Evolutionary conservation across 2,797 vertebrate genomes (phyloP).

Genomic region (Lindbergichthys nudifrons): DNA sequence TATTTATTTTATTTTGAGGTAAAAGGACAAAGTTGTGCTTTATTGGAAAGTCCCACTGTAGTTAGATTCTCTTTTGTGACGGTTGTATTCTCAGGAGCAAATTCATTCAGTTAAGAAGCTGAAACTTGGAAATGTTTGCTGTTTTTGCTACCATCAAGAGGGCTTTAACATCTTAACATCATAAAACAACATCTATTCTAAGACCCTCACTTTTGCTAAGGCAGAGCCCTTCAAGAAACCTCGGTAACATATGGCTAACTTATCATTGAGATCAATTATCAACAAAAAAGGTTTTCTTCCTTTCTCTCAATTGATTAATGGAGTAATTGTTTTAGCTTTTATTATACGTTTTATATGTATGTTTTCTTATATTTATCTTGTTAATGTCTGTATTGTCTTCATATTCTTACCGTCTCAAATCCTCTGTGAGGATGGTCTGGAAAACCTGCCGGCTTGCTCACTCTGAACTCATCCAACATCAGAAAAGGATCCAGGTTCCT

Average conservation of each 20-base stretch:
- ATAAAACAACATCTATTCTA: not conserved
- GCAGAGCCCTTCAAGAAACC: not conserved
- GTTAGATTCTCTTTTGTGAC: not conserved
- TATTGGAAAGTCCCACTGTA: too few species aligned
- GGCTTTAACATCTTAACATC: not conserved
- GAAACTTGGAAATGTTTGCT: not conserved
- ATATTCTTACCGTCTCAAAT: conserved; percentile 88
- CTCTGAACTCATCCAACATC: conserved; percentile 90
- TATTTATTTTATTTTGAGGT: not conserved
- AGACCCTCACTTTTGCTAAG: not conserved
- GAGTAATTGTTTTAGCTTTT: not conserved
- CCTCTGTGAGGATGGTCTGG: conserved; percentile 91
- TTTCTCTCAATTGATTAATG: too few species aligned
- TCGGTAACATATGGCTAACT: not conserved
- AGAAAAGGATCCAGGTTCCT: conserved; percentile 90
- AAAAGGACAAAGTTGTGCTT: not conserved
- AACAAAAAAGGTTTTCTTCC: too few species aligned
- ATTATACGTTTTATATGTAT: not conserved
- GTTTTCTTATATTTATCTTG: not conserved
- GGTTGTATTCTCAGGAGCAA: not conserved
- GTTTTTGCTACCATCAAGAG: not conserved
- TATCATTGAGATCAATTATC: too few species aligned
- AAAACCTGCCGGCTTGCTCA: conserved; percentile 87
- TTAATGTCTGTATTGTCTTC: not conserved
- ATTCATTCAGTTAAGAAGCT: not conserved